These are phyloP conservation scores for Ctenicera cuprea DNA, from an alignment of 2,888 invertebrate genomes.

Conservation along the genomic window DNA sequence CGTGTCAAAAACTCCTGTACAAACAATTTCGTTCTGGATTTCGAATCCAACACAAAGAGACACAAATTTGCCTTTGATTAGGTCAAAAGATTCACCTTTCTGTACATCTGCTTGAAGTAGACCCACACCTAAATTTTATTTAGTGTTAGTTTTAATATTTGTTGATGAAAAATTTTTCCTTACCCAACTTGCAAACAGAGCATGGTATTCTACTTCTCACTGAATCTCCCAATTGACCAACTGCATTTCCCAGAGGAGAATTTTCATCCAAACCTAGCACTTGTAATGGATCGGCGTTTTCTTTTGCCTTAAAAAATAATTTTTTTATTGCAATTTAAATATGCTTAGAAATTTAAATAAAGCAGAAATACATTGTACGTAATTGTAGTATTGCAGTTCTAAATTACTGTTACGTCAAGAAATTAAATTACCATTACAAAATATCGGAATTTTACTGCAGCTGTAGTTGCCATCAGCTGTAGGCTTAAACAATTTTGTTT, in stretches of 20 bases:
- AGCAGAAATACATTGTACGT: too few species aligned
- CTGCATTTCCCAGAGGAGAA: slow-evolving; percentile 1
- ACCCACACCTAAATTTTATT: slow-evolving; percentile 78
- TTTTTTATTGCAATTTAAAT: too few species aligned
- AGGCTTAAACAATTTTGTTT: too few species aligned
- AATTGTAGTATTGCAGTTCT: too few species aligned
- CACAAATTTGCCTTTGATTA: slow-evolving; percentile 87
- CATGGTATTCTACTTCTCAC: slow-evolving; percentile 57
- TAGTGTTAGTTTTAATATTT: background rate
- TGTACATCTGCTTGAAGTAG: slow-evolving; percentile 84
- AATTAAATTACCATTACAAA: background rate
- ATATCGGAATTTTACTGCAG: too few species aligned
- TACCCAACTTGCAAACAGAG: slow-evolving; percentile 60
- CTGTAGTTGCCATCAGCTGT: too few species aligned
- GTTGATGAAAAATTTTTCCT: background rate
- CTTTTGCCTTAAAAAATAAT: slow-evolving; percentile 37
- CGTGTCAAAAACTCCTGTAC: slow-evolving; percentile 88
- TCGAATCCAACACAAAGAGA: slow-evolving; percentile 89
- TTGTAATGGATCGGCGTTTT: slow-evolving; percentile 31
- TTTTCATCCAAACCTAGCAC: slow-evolving; percentile 15
- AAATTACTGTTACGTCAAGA: too few species aligned
- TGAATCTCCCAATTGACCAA: slow-evolving; percentile 48
- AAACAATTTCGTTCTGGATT: slow-evolving; percentile 89
- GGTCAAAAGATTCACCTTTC: slow-evolving; percentile 81
- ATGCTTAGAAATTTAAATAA: too few species aligned